Evolutionary conservation across 2,888 invertebrate species (phyloP).

Genomic region (Meganola albula): DNA sequence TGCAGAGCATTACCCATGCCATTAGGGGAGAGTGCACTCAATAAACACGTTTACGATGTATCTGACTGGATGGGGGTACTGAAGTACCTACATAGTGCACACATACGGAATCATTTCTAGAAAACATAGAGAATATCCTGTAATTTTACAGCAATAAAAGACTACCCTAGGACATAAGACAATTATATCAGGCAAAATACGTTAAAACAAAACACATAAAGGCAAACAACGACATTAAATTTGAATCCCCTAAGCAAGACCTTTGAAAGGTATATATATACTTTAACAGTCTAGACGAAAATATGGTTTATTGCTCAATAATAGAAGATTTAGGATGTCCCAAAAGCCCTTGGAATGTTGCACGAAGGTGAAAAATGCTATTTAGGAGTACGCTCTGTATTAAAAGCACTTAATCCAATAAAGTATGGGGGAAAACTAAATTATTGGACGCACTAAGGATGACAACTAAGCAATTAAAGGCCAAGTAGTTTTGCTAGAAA

Average conservation of each 20-base stretch:
- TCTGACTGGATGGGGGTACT: no score
- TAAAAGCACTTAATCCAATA: constrained; percentile 34
- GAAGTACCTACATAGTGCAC: neutral
- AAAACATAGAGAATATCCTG: constrained; percentile 15
- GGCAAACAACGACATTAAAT: constrained; percentile 40
- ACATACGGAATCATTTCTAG: constrained; percentile 7
- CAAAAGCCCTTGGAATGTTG: constrained; percentile 32
- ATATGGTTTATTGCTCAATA: constrained; percentile 41
- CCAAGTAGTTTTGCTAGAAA: constrained; percentile 10
- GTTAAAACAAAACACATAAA: constrained; percentile 40
- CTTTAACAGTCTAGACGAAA: constrained; percentile 46
- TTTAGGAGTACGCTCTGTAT: constrained; percentile 30
- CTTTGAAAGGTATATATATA: constrained; percentile 39
- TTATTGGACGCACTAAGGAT: constrained; percentile 32
- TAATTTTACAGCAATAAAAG: constrained; percentile 16
- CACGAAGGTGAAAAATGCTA: constrained; percentile 43
- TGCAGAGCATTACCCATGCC: neutral
- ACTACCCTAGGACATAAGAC: constrained; percentile 27
- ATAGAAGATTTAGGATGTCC: constrained; percentile 36
- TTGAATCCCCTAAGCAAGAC: constrained; percentile 32
- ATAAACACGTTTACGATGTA: neutral
- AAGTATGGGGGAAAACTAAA: constrained; percentile 30
- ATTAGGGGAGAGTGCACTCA: neutral
- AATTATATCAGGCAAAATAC: constrained; percentile 28
- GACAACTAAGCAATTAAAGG: constrained; percentile 34